Conservation (phyloP, 1,140 invertebrate species). For the Calliopsis andreniformis region DNA sequence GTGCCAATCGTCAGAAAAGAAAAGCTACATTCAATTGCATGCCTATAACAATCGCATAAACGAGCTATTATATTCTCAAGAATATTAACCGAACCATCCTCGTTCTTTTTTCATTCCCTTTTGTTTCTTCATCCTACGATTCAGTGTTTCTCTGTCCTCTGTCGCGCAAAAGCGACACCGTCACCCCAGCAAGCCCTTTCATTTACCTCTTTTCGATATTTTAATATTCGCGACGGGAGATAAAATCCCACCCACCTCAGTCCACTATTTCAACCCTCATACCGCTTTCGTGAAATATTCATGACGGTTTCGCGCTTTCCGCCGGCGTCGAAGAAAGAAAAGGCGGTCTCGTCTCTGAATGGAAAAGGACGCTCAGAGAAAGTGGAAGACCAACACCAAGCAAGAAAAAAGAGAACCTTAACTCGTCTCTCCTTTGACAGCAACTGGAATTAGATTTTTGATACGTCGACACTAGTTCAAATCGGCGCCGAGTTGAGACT, state of each 20-base stretch:
- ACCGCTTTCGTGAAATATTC: constrained; percentile 67
- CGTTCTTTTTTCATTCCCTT: neutral
- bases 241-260: constrained; percentile 51
- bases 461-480: neutral
- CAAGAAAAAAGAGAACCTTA: constrained; percentile 37
- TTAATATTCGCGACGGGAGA: constrained; percentile 69
- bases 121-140: neutral
- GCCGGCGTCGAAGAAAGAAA: constrained; percentile 27
- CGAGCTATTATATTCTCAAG: no score
- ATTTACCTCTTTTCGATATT: constrained; percentile 69
- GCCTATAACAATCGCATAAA: no score
- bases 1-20: no score
- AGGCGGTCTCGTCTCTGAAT: constrained; percentile 8
- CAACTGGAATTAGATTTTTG: constrained; percentile 16
- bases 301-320: constrained; percentile 56
- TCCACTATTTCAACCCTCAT: constrained; percentile 18
- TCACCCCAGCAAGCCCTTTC: constrained; percentile 37
- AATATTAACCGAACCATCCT: neutral
- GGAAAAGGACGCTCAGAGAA: constrained; percentile 12
- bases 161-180: constrained; percentile 28
- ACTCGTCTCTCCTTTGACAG: constrained; percentile 9
- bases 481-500: neutral
- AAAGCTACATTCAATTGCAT: no score
- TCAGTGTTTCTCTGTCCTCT: neutral
- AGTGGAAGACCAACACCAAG: neutral